These are phyloP conservation scores for Lepilemur septentrionalis DNA, from an alignment of 2,797 vertebrate species.

Conservation along the genomic window DNA sequence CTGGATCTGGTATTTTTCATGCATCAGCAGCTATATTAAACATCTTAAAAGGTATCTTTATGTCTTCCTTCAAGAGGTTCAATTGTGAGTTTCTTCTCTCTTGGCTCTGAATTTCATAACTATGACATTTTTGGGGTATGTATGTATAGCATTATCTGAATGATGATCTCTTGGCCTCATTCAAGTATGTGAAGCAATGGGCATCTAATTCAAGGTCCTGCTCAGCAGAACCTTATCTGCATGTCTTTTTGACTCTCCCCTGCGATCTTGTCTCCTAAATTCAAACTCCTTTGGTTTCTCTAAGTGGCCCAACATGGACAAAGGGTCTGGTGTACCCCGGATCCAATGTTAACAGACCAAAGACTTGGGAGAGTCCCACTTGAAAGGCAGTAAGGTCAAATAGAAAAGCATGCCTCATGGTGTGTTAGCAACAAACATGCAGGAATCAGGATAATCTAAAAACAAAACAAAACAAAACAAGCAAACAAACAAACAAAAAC, in stretches of 20 bases:
- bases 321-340: background rate
- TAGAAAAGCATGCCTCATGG: background rate
- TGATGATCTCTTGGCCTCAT: background rate
- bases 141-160: background rate
- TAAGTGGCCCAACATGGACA: background rate
- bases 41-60: background rate
- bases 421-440: background rate
- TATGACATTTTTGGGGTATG: background rate
- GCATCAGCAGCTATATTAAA: background rate
- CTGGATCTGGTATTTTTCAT: conserved; percentile 2
- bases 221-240: background rate
- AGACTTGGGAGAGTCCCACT: background rate
- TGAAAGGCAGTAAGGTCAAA: background rate
- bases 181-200: background rate
- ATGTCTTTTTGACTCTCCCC: background rate
- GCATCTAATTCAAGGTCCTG: background rate
- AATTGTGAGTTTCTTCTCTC: background rate
- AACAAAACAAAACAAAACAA: background rate
- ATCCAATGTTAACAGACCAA: background rate
- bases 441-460: background rate
- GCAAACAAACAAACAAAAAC: background rate
- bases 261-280: conserved; percentile 5
- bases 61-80: background rate
- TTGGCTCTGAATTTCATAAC: background rate
- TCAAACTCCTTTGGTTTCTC: background rate